Evolutionary conservation across 1,140 invertebrate genomes (phyloP).

Genomic region (Hydropsyche tenuis): DNA sequence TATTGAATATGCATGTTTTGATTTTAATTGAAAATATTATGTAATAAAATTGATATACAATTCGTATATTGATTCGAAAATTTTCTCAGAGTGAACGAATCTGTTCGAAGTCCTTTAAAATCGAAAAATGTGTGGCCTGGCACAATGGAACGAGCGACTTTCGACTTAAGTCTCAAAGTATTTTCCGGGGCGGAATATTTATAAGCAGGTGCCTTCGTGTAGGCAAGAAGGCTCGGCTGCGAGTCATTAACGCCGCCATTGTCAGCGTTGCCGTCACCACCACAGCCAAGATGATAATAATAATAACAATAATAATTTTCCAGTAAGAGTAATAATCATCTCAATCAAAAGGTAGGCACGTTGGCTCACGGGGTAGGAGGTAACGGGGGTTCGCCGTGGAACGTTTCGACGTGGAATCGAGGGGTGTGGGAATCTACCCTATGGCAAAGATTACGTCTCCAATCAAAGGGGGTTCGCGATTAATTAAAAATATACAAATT

Average conservation of each 20-base stretch:
- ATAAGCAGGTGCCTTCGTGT: conserved; percentile 42
- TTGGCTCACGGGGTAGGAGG: conserved; percentile 22
- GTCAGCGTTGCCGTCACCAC: conserved; percentile 30
- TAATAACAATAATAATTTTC: conserved; percentile 44
- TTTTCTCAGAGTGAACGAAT: no score
- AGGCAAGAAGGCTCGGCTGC: conserved; percentile 28
- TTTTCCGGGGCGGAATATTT: conserved; percentile 44
- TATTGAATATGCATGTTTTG: no score
- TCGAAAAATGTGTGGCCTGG: neutral
- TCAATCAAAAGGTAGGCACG: conserved; percentile 50
- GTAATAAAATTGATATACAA: no score
- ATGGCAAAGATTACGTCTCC: conserved; percentile 10
- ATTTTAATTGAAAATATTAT: no score
- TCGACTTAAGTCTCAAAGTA: conserved; percentile 39
- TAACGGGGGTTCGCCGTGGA: neutral
- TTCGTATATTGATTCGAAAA: no score
- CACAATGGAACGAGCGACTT: conserved; percentile 26
- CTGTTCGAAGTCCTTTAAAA: no score
- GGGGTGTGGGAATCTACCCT: neutral
- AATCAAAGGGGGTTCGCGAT: conserved; percentile 8
- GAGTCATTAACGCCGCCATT: conserved; percentile 46
- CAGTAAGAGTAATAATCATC: conserved; percentile 48
- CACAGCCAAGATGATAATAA: conserved; percentile 9
- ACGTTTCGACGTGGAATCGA: neutral
- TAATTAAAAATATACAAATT: conserved; percentile 21